Conservation (phyloP, 2,797 vertebrate genomes). For the Discoglossus pictus region DNA sequence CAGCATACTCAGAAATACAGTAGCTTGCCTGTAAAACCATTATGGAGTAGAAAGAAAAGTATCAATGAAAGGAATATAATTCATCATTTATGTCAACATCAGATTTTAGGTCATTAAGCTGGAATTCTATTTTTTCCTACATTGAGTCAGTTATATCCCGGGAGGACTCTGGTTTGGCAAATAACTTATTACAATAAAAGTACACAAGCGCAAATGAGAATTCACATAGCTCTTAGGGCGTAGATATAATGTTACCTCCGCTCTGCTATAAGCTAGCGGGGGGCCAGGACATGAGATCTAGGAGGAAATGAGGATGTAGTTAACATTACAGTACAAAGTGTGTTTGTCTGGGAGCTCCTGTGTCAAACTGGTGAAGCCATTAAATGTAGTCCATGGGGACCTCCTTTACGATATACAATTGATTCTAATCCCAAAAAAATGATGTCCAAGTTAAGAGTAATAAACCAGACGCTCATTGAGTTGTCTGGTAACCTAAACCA, state of each 20-base stretch:
- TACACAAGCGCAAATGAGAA: conserved; percentile 3
- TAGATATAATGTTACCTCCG: conserved; percentile 21
- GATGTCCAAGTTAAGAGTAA: not conserved
- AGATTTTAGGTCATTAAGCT: conserved; percentile 2
- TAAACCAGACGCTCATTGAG: not conserved
- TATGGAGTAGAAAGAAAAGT: not conserved
- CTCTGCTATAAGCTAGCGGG: conserved; percentile 21
- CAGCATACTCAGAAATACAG: too few species aligned
- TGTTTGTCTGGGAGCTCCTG: conserved; percentile 20
- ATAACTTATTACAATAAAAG: conserved; percentile 26
- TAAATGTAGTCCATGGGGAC: conserved; percentile 14
- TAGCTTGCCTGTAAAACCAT: not conserved
- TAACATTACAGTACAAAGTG: conserved; percentile 29
- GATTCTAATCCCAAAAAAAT: conserved; percentile 2
- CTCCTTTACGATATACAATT: conserved; percentile 23
- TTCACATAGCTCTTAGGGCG: not conserved
- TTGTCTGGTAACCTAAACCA: conserved; percentile 21
- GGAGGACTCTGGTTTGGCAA: conserved; percentile 19
- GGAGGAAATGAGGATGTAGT: conserved; percentile 43
- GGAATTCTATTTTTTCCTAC: conserved; percentile 11
- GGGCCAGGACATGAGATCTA: conserved; percentile 21
- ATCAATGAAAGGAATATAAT: not conserved
- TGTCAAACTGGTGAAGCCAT: conserved; percentile 46
- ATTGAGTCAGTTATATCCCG: conserved; percentile 1
- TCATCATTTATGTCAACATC: conserved; percentile 3